Base-by-base conservation (phyloP, 2,888 invertebrate species). In the Cryptocheilus praepositus region DNA sequence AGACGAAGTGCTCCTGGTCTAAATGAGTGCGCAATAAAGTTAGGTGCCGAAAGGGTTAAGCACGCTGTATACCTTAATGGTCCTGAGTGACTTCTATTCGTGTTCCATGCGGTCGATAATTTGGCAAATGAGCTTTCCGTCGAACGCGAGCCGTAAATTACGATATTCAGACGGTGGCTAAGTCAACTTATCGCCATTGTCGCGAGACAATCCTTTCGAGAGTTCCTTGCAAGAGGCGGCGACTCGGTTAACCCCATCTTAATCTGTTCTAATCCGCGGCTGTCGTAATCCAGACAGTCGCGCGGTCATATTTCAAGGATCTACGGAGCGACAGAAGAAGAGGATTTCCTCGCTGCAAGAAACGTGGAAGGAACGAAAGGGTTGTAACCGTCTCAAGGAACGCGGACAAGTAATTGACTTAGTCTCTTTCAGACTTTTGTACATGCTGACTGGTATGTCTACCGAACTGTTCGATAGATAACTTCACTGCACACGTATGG, bases 241-340 rank as follows among this genome's bases (percentile, higher is more conserved):
- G 25, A 28, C 25, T 60, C 52, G 77, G 79, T 74, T 72, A 72
- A 80, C 71, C 77, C 73, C 69, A 63, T 74, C 67, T 73, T 80
- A 77, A 80, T 77, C 74, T 71, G 58, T 8, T 59, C 43, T 70
- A 60, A 74, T 76, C 73, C 72, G 60, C 63, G 67, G 58, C 67
- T 63, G 56, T 67, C 64, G 61, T 74, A 73, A 75, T 80, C 74
- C 56, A 28, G 60, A 36, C 21, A 15, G 13, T 28, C 11, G 52
- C 43, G 51, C 61, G 61, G 64, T 67, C 55, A 67, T 76, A 74
- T 70, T 76, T 71, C 70, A 66, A 59, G 43, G 15, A 46, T 53
- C 25, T 52, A 3, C 46, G 49, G 45, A 49, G 18, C 36, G 11
- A 11, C 13, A 7, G n/a, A 45, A 13, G 18, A 19, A 0, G 28